These are phyloP conservation scores for Eumaeus atala DNA, from an alignment of 1,140 invertebrate species.

Conservation along the genomic window DNA sequence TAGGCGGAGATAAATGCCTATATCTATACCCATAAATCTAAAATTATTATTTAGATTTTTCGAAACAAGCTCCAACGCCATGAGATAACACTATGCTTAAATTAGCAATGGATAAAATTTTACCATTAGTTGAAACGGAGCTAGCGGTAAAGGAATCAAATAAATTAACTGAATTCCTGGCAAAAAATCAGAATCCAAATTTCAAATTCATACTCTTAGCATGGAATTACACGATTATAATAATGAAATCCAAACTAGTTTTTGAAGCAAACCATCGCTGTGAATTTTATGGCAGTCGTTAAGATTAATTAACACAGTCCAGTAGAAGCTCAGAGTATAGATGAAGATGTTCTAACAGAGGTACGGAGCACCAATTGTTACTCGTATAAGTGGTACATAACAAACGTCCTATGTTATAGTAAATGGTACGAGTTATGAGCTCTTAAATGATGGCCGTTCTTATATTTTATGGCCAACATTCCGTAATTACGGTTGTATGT, in stretches of 20 bases:
- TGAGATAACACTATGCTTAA: no score
- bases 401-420: conserved; percentile 12
- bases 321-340: conserved; percentile 7
- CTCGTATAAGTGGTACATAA: no score
- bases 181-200: conserved; percentile 22
- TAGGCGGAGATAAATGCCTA: no score
- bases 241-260: conserved; percentile 19
- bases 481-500: conserved; percentile 18
- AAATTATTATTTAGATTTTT: no score
- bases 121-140: conserved; percentile 7
- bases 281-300: conserved; percentile 23
- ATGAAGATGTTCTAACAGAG: conserved; percentile 13
- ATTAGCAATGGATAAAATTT: no score
- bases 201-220: conserved; percentile 18
- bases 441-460: conserved; percentile 3
- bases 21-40: no score
- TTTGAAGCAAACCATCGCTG: conserved; percentile 2
- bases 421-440: conserved; percentile 10
- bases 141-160: conserved; percentile 17
- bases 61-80: no score
- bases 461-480: conserved; percentile 25
- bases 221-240: conserved; percentile 20
- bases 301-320: conserved; percentile 10
- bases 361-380: conserved; percentile 24
- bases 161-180: neutral